These are phyloP conservation scores for Saccopteryx leptura DNA, from an alignment of 2,113 vertebrate genomes.

Conservation along the genomic window DNA sequence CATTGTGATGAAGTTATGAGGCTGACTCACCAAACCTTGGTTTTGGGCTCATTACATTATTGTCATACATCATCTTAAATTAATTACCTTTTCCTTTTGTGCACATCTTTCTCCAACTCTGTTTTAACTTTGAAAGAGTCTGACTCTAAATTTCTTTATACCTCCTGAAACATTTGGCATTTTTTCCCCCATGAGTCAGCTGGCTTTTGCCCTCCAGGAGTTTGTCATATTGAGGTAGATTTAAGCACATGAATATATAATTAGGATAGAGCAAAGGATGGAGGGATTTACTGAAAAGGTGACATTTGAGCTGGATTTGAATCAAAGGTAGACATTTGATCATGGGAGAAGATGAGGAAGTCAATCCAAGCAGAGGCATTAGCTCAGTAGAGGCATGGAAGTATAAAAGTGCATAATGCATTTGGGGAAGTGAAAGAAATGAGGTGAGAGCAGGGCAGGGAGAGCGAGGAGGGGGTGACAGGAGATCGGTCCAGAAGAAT, in stretches of 20 bases:
- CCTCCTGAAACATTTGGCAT: constrained; percentile 29
- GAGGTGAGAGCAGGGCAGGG: neutral
- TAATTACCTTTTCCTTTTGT: constrained; percentile 63
- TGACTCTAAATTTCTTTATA: constrained; percentile 47
- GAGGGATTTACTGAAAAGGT: neutral
- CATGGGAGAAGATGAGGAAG: neutral
- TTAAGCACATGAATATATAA: constrained; percentile 3
- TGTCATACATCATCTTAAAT: constrained; percentile 73
- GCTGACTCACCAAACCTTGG: constrained; percentile 75
- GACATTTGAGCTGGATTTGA: constrained; percentile 42
- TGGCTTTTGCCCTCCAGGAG: constrained; percentile 21
- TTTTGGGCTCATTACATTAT: constrained; percentile 76
- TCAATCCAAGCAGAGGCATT: neutral
- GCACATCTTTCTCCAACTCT: constrained; percentile 33
- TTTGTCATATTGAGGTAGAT: constrained; percentile 39
- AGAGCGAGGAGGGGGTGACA: neutral
- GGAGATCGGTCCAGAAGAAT: neutral
- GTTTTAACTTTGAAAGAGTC: constrained; percentile 28
- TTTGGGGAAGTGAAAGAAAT: neutral
- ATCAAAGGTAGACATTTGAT: neutral
- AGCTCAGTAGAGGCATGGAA: neutral
- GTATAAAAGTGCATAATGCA: neutral
- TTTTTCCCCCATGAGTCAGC: neutral
- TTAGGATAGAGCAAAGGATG: neutral
- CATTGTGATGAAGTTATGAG: constrained; percentile 62